These are phyloP conservation scores for Zapornia atra DNA, from an alignment of 2,113 vertebrate species.

Conservation along the genomic window DNA sequence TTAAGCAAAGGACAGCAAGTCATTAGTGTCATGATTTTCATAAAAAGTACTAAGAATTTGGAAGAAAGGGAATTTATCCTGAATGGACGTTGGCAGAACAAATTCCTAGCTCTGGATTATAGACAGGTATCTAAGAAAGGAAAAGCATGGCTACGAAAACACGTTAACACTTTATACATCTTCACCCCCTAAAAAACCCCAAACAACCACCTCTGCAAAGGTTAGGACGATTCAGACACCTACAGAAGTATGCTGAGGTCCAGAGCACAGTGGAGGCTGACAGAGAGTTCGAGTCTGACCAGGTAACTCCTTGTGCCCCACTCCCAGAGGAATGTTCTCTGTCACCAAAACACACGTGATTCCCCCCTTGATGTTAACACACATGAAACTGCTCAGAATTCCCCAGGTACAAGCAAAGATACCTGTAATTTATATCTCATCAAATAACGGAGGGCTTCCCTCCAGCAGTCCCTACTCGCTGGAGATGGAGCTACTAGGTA, in stretches of 20 bases:
- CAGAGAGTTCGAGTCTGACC: not conserved
- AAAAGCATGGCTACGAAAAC: not conserved
- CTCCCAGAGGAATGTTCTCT: not conserved
- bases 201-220: not conserved
- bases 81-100: not conserved
- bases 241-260: not conserved
- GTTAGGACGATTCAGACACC: not conserved
- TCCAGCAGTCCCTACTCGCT: not conserved
- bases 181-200: not conserved
- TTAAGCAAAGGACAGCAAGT: not conserved
- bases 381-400: not conserved
- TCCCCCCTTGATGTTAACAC: not conserved
- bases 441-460: not conserved
- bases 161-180: not conserved
- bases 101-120: not conserved
- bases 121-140: not conserved
- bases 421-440: not conserved
- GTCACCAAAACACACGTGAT: not conserved
- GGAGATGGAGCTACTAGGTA: not conserved
- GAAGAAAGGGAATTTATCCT: not conserved
- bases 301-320: not conserved
- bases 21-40: not conserved
- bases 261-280: not conserved
- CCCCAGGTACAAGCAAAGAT: not conserved
- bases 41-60: not conserved